These are phyloP conservation scores for Dendroctonus ponderosae DNA, from an alignment of 1,140 invertebrate genomes.

Conservation along the genomic window DNA sequence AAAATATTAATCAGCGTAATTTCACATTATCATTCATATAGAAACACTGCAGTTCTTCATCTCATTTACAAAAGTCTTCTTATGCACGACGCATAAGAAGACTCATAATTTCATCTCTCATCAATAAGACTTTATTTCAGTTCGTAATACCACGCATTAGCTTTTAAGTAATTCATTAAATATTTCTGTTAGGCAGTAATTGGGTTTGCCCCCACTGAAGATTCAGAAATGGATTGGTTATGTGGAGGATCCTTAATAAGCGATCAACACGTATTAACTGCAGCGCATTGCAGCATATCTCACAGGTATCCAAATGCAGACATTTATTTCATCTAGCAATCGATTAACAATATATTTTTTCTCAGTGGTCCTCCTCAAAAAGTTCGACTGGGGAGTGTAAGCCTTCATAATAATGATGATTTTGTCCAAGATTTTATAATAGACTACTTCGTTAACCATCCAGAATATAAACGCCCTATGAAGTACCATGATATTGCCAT, in stretches of 20 bases:
- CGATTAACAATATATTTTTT: conserved; percentile 2
- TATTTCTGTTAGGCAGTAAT: conserved; percentile 5
- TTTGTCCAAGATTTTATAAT: conserved; percentile 52
- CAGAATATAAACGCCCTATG: conserved; percentile 49
- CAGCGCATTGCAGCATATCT: conserved; percentile 36
- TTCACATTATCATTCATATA: too few species aligned
- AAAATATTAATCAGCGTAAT: too few species aligned
- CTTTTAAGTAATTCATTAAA: too few species aligned
- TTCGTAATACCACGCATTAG: too few species aligned
- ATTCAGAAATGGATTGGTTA: conserved; percentile 26
- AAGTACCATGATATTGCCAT: conserved; percentile 66
- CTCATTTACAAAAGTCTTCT: too few species aligned
- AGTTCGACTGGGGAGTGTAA: conserved; percentile 36
- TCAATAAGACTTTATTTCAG: too few species aligned
- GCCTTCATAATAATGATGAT: conserved; percentile 50
- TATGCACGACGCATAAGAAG: too few species aligned
- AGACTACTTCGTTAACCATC: conserved; percentile 51
- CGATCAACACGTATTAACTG: conserved; percentile 35
- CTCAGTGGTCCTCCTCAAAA: conserved; percentile 37
- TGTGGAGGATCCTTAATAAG: conserved; percentile 47
- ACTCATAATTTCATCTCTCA: too few species aligned
- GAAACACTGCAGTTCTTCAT: too few species aligned
- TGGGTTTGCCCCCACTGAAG: conserved; percentile 9
- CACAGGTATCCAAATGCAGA: conserved; percentile 2
- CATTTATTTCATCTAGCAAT: not conserved